A percentile compares a stretch with the other conserved stretches of the same genome.
Conservation (phyloP, 2,888 invertebrate species). For the Platycnemis pennipes region DNA sequence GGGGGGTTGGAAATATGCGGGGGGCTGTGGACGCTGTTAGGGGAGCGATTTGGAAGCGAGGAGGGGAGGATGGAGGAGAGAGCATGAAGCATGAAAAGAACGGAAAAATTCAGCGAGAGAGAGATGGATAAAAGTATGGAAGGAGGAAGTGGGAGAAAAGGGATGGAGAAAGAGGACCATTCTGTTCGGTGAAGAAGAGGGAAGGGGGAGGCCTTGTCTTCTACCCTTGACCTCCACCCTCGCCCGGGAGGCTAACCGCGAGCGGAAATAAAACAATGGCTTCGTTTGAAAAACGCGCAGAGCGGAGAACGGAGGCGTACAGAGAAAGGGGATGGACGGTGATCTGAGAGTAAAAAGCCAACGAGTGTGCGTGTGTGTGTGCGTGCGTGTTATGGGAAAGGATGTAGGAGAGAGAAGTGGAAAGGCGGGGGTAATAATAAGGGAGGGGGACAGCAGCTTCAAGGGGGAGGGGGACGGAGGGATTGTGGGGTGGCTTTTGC, state of each 20-base stretch:
- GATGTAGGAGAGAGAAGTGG: not conserved
- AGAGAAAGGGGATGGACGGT: not conserved
- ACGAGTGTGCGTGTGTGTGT: not conserved
- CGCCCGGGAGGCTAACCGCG: conserved; percentile 41
- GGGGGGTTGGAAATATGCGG: not conserved
- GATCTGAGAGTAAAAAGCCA: not conserved
- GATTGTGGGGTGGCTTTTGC: not conserved
- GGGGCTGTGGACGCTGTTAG: not conserved
- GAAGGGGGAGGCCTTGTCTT: not conserved
- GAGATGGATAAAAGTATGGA: not conserved
- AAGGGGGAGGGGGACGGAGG: not conserved
- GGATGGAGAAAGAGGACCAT: not conserved
- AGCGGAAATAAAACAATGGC: conserved; percentile 59
- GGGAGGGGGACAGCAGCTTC: not conserved
- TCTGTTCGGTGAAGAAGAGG: not conserved
- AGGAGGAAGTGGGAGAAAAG: not conserved
- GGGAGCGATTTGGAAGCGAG: not conserved
- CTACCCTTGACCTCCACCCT: conserved; percentile 56
- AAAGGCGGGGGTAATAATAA: not conserved
- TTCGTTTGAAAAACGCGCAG: conserved; percentile 53
- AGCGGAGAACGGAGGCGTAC: not conserved
- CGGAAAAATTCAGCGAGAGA: not conserved
- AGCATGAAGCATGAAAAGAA: conserved; percentile 12
- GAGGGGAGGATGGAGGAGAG: not conserved
- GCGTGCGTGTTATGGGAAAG: not conserved